Evolutionary conservation across 2,888 invertebrate species (phyloP).

Genomic region (Xylota sylvarum): DNA sequence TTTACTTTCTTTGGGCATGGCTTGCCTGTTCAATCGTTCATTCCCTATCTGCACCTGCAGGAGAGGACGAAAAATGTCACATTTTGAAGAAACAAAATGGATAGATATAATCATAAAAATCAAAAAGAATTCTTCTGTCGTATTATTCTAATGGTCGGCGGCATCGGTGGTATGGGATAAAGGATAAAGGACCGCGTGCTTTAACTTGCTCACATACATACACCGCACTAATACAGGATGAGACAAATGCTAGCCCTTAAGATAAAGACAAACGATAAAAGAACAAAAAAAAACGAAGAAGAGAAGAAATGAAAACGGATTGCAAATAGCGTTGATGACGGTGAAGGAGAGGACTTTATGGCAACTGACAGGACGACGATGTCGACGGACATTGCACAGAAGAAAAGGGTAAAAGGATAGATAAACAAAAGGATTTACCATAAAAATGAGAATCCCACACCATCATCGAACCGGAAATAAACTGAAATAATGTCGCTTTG

Average conservation of each 20-base stretch:
- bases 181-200: slow-evolving; percentile 13
- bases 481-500: slow-evolving; percentile 58
- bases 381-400: slow-evolving; percentile 34
- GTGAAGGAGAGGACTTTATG: slow-evolving; percentile 63
- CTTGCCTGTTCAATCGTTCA: slow-evolving; percentile 58
- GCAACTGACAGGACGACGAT: slow-evolving; percentile 46
- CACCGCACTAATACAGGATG: neutral
- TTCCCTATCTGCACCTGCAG: slow-evolving; percentile 70
- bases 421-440: slow-evolving; percentile 71
- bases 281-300: slow-evolving; percentile 35
- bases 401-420: slow-evolving; percentile 64
- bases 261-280: slow-evolving; percentile 68
- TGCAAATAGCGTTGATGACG: slow-evolving; percentile 67
- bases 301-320: slow-evolving; percentile 58
- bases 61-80: slow-evolving; percentile 53
- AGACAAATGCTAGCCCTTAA: slow-evolving; percentile 68
- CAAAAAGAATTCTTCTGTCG: slow-evolving; percentile 70
- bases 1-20: slow-evolving; percentile 34
- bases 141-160: slow-evolving; percentile 69
- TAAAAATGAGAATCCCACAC: slow-evolving; percentile 50
- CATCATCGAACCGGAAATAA: slow-evolving; percentile 44
- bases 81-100: slow-evolving; percentile 65
- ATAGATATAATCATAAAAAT: slow-evolving; percentile 73
- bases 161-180: slow-evolving; percentile 40
- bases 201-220: neutral